phyloP scores from a whole-genome alignment of 64 coral and sea anemone genomes.

The Catalaphyllia jardinei region DNA sequence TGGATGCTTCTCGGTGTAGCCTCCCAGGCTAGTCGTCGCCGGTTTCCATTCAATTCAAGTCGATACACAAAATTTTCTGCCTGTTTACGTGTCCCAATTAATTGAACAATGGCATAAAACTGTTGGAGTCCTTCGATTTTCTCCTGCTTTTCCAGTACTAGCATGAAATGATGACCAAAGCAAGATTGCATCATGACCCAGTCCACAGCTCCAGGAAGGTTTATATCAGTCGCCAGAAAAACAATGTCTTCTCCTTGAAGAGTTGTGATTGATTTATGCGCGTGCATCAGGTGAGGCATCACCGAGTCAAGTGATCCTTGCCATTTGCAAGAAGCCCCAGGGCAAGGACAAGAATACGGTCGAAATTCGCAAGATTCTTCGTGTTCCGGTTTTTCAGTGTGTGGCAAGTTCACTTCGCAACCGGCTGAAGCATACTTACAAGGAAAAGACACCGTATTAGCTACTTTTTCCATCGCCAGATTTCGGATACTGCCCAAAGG shows the following conservation, averaged over 20 bases:
- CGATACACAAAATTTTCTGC: constrained; percentile 98
- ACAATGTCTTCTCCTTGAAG: constrained; percentile 99
- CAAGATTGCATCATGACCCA: constrained; percentile 99
- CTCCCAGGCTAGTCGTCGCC: constrained; percentile 92
- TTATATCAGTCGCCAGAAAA: constrained; percentile 98
- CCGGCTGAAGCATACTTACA: constrained; percentile 95
- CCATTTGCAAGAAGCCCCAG: constrained; percentile 99
- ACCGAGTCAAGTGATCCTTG: constrained; percentile 97
- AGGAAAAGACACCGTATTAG: constrained; percentile 93
- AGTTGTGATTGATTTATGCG: constrained; percentile 99
- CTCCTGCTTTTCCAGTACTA: constrained; percentile 98
- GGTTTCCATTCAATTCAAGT: constrained; percentile 94
- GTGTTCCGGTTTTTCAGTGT: constrained; percentile 95
- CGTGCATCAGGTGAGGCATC: constrained; percentile 99
- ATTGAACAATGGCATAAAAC: constrained; percentile 98
- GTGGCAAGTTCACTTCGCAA: constrained; percentile 78
- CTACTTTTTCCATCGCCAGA: constrained; percentile 99
- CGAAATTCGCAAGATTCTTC: constrained; percentile 98
- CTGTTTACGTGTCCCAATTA: constrained; percentile 99
- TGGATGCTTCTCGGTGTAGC: constrained; percentile 98
- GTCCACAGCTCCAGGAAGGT: constrained; percentile 94
- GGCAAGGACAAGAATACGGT: constrained; percentile 97
- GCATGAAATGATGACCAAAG: constrained; percentile 98
- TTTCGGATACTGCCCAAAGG: constrained; percentile 97
- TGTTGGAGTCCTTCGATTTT: constrained; percentile 98